Conservation (phyloP, 92 coral and sea anemone species). For the Paramuricea clavata region DNA sequence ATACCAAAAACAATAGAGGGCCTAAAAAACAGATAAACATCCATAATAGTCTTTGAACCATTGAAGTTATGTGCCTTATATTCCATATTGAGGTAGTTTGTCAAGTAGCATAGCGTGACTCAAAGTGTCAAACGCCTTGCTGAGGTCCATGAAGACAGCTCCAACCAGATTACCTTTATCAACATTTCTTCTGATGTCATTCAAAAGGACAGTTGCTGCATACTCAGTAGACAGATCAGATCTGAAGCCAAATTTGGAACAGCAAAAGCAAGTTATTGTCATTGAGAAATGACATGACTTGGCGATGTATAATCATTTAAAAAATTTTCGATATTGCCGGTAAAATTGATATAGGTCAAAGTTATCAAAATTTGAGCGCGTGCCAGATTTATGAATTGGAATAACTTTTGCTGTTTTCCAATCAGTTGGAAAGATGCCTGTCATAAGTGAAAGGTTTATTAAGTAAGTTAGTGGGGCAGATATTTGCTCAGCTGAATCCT, state of each 20-base stretch:
- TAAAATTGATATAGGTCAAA: slow-evolving; percentile 32
- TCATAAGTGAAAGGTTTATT: slow-evolving; percentile 23
- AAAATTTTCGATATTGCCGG: slow-evolving; percentile 42
- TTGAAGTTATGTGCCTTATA: neutral
- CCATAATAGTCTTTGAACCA: neutral
- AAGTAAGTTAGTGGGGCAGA: slow-evolving; percentile 21
- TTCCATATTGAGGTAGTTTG: neutral
- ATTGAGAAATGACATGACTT: neutral
- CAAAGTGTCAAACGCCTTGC: neutral
- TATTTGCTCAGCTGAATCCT: neutral
- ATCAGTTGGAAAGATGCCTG: slow-evolving; percentile 34
- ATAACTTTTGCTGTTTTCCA: slow-evolving; percentile 42
- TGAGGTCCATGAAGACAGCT: neutral
- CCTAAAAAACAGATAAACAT: neutral
- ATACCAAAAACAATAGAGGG: neutral
- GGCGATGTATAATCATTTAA: too few species aligned
- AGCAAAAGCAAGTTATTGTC: neutral
- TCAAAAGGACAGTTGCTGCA: neutral
- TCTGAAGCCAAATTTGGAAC: neutral
- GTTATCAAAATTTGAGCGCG: slow-evolving; percentile 26
- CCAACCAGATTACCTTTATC: neutral
- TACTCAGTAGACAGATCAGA: neutral
- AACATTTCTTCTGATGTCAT: neutral
- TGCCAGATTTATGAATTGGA: slow-evolving; percentile 36
- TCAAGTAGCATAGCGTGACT: neutral